Evolutionary conservation across 2,113 vertebrate species (phyloP).

Genomic region (Chloroceryle aenea): DNA sequence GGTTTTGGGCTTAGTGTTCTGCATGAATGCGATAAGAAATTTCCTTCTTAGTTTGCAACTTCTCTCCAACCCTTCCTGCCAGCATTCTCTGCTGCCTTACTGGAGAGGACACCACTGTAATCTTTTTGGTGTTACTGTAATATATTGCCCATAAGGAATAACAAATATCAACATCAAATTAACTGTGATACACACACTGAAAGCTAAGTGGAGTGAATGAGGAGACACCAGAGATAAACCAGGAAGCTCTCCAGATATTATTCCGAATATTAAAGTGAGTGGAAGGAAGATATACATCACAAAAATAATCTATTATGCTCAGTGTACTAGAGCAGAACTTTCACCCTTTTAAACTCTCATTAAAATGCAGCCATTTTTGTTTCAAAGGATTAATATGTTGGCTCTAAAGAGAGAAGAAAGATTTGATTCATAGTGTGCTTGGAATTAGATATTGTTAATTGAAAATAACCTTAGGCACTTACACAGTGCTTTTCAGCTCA

Average conservation of each 20-base stretch:
- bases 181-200: neutral
- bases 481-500: conserved; percentile 12
- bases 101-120: neutral
- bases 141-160: neutral
- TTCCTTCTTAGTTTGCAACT: neutral
- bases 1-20: neutral
- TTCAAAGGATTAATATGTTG: conserved; percentile 70
- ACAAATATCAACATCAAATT: conserved; percentile 24
- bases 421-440: conserved; percentile 36
- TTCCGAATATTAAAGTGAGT: conserved; percentile 61
- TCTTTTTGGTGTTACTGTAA: neutral
- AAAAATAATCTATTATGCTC: conserved; percentile 52
- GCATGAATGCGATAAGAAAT: neutral
- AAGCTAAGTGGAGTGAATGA: conserved; percentile 36
- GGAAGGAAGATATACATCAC: conserved; percentile 33
- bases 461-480: conserved; percentile 39
- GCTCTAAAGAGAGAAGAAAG: conserved; percentile 55
- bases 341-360: conserved; percentile 64
- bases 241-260: conserved; percentile 12
- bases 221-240: conserved; percentile 10
- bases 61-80: neutral
- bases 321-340: conserved; percentile 44
- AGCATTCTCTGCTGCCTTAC: neutral
- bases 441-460: conserved; percentile 46
- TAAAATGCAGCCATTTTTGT: conserved; percentile 68